phyloP scores from a whole-genome alignment of 1,140 invertebrate genomes.

The Conus betulinus region DNA sequence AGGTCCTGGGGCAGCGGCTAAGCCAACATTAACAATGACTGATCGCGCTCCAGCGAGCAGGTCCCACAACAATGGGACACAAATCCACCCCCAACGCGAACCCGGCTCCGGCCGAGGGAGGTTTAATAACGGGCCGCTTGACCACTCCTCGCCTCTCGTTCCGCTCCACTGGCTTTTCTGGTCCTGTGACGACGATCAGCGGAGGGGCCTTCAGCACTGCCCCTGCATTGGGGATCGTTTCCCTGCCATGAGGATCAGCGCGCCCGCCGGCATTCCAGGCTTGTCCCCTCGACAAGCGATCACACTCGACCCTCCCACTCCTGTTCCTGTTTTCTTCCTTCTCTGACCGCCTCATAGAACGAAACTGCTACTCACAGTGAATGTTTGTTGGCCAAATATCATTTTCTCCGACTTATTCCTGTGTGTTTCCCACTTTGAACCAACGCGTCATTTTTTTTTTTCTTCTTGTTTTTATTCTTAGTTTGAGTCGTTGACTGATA shows the following conservation, averaged over 20 bases:
- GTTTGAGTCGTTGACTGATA: too few relatives aligned
- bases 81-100: not conserved
- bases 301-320: not conserved
- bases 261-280: not conserved
- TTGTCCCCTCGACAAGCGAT: not conserved
- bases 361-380: too few relatives aligned
- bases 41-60: constrained; percentile 22
- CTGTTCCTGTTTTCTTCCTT: too few relatives aligned
- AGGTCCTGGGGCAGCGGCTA: not conserved
- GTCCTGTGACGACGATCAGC: not conserved
- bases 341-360: too few relatives aligned
- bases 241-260: not conserved
- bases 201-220: not conserved
- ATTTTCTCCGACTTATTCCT: too few relatives aligned
- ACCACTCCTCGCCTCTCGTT: constrained; percentile 9
- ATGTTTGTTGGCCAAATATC: too few relatives aligned
- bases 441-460: too few relatives aligned
- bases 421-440: too few relatives aligned
- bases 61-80: constrained; percentile 13
- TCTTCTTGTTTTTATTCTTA: too few relatives aligned
- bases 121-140: constrained; percentile 11
- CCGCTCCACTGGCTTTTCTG: not conserved
- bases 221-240: too few relatives aligned
- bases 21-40: constrained; percentile 25
- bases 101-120: not conserved